A percentile compares a stretch with the other conserved stretches of the same genome.
phyloP scores from a whole-genome alignment of 2,888 invertebrate species.

The Conomelus anceps region DNA sequence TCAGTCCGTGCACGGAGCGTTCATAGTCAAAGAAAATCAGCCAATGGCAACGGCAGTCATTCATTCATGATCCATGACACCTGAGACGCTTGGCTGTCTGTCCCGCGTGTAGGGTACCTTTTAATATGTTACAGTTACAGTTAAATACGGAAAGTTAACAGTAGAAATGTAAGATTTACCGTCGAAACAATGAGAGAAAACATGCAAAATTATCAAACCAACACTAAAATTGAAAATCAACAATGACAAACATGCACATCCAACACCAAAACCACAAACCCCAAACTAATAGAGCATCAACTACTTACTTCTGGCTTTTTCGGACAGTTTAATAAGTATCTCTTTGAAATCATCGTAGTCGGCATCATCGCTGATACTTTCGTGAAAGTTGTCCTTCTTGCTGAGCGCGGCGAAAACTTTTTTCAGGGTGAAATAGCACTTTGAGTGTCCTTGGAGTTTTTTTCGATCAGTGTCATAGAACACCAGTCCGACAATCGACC shows the following conservation, averaged over 20 bases:
- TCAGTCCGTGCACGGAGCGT: no score
- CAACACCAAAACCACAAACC: neutral
- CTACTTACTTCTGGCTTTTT: constrained; percentile 31
- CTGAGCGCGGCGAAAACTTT: constrained; percentile 56
- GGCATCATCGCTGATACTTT: constrained; percentile 56
- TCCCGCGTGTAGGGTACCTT: no score
- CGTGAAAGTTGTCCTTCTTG: constrained; percentile 26
- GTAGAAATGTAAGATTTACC: no score
- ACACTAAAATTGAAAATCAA: neutral
- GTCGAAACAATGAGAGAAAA: no score
- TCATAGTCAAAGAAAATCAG: no score
- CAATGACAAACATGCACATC: neutral
- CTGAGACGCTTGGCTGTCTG: no score
- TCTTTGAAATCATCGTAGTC: constrained; percentile 50
- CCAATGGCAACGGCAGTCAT: no score
- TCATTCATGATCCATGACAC: no score
- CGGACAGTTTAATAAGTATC: constrained; percentile 37
- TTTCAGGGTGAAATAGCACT: constrained; percentile 68
- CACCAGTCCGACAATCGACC: constrained; percentile 65
- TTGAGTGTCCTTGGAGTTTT: constrained; percentile 58
- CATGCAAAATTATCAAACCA: neutral
- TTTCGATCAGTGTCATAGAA: constrained; percentile 60
- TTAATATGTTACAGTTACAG: no score
- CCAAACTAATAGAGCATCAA: neutral
- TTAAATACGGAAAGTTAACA: no score